Evolutionary conservation across 1,140 invertebrate species (phyloP).

Genomic region (Cyclina sinensis): DNA sequence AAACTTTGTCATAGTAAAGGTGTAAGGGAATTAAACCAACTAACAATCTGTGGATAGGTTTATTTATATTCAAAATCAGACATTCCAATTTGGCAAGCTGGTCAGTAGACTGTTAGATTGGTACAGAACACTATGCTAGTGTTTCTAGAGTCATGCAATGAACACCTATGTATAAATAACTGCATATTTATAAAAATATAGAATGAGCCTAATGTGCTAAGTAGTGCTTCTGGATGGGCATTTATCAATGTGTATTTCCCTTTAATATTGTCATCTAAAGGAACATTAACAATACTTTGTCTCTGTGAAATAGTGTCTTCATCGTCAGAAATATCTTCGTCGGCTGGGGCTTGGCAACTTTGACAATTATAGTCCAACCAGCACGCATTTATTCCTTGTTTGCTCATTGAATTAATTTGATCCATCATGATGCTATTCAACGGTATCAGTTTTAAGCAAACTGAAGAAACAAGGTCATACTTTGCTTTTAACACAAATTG

Average conservation of each 20-base stretch:
- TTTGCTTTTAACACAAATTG: slow-evolving; percentile 29
- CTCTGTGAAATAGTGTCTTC: too few relatives aligned
- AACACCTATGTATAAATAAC: slow-evolving; percentile 12
- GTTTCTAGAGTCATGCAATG: background rate
- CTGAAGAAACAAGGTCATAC: slow-evolving; percentile 22
- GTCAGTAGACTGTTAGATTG: background rate
- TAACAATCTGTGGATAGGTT: slow-evolving; percentile 3
- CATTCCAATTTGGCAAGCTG: slow-evolving; percentile 22
- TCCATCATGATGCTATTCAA: slow-evolving; percentile 37
- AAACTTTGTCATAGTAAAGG: slow-evolving; percentile 33
- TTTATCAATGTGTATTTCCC: too few relatives aligned
- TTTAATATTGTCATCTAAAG: too few relatives aligned
- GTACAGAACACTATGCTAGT: background rate
- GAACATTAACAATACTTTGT: too few relatives aligned
- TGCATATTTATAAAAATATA: background rate
- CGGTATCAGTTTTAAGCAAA: slow-evolving; percentile 12
- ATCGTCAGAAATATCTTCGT: slow-evolving; percentile 16
- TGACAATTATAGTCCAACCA: slow-evolving; percentile 39
- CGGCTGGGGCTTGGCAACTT: slow-evolving; percentile 9
- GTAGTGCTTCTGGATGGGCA: too few relatives aligned
- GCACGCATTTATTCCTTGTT: slow-evolving; percentile 16
- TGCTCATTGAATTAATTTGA: slow-evolving; percentile 23
- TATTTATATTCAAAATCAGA: slow-evolving; percentile 20
- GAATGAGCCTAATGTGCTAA: too few relatives aligned
- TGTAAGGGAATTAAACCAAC: slow-evolving; percentile 29